Conservation (phyloP, 2,113 vertebrate genomes). For the Piprites chloris region DNA sequence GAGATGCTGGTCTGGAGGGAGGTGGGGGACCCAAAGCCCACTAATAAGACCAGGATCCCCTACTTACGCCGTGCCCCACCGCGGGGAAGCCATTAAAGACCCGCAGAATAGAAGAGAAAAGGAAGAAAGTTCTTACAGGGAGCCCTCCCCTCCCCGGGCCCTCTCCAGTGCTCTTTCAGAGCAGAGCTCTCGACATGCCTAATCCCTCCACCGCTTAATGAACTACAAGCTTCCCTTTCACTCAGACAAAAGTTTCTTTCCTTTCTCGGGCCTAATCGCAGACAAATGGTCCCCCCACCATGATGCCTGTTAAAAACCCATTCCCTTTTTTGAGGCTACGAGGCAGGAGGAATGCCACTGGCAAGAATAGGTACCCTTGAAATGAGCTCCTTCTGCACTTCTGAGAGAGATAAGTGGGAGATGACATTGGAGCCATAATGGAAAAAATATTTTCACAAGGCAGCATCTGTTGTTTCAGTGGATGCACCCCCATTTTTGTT, state of each 20-base stretch:
- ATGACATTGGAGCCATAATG: constrained; percentile 53
- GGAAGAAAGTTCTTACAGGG: constrained; percentile 58
- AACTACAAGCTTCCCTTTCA: constrained; percentile 90
- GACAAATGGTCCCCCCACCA: constrained; percentile 74
- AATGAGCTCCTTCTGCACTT: constrained; percentile 55
- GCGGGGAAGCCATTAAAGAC: constrained; percentile 75
- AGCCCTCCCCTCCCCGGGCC: constrained; percentile 49
- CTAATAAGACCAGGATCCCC: constrained; percentile 85
- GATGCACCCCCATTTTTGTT: constrained; percentile 49
- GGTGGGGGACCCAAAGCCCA: constrained; percentile 53
- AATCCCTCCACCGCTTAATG: constrained; percentile 85
- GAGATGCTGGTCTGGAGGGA: constrained; percentile 38
- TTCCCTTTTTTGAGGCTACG: constrained; percentile 55
- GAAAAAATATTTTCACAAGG: constrained; percentile 53
- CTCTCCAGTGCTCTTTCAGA: constrained; percentile 71
- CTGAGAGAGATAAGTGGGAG: constrained; percentile 57
- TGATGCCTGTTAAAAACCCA: constrained; percentile 67
- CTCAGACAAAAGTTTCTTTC: constrained; percentile 74
- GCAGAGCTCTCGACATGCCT: constrained; percentile 78
- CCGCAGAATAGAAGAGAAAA: constrained; percentile 66
- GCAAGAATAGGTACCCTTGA: constrained; percentile 66
- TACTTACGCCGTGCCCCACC: constrained; percentile 70
- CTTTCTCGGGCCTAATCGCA: constrained; percentile 78
- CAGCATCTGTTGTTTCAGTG: constrained; percentile 63
- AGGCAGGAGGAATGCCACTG: constrained; percentile 47